A percentile compares a stretch with the other conserved stretches of the same genome.
These are phyloP conservation scores for Syngnathus scovelli DNA, from an alignment of 2,113 vertebrate genomes.

Conservation along the genomic window DNA sequence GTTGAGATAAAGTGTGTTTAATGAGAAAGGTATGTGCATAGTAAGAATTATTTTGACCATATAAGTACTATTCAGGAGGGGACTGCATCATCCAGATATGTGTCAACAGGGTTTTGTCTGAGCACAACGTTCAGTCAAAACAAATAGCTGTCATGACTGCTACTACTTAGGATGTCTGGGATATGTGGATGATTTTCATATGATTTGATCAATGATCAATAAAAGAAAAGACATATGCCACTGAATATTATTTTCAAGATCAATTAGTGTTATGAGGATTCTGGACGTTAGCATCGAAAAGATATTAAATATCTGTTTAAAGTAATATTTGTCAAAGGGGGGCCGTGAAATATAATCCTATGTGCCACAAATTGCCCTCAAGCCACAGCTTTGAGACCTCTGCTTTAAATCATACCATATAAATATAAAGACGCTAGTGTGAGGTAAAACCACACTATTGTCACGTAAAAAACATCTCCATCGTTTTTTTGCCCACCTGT, in stretches of 20 bases:
- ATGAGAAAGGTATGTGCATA: slow-evolving; percentile 72
- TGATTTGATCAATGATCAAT: no score
- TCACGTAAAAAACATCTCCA: not conserved
- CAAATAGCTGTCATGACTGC: slow-evolving; percentile 8
- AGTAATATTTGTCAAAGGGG: no score
- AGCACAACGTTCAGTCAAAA: slow-evolving; percentile 19
- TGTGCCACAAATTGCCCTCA: no score
- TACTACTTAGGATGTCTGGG: not conserved
- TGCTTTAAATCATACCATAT: no score
- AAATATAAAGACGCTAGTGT: no score
- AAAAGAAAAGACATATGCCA: no score
- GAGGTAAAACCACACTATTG: not conserved
- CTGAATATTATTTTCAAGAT: no score
- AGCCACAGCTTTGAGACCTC: no score
- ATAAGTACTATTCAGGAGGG: slow-evolving; percentile 69
- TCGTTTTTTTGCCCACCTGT: not conserved
- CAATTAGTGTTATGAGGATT: no score
- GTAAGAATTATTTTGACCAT: slow-evolving; percentile 74
- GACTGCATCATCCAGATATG: slow-evolving; percentile 53
- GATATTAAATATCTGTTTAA: no score
- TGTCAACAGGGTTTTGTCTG: slow-evolving; percentile 40
- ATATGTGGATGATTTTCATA: not conserved
- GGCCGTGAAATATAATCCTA: no score
- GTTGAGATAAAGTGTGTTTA: slow-evolving; percentile 65
- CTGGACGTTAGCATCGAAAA: no score